Evolutionary conservation across 30 jellyfish, hydroid and myxozoan species (phyloP), one percentile per base, ranked within the genome.

Genomic region (Clytia hemisphaerica): DNA sequence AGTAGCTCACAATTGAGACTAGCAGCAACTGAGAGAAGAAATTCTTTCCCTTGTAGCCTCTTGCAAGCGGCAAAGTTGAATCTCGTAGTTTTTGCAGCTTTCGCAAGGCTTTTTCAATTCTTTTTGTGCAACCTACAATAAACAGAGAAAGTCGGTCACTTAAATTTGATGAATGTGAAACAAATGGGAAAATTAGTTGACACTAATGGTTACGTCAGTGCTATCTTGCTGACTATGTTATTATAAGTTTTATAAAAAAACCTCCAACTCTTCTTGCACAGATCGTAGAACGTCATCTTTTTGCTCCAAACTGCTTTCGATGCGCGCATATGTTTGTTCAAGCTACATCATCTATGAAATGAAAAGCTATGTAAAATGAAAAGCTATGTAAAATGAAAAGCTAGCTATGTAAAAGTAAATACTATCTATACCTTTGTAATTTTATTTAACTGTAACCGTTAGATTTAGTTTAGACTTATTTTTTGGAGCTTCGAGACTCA

Each of bases 51-150:
- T 79, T 0, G 77, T 75, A n/a, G 80, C 63, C 63, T 86, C 94
- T 58, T 86, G 93, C 32, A 86, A 73, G 28, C 96, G 61, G 73
- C 94, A 78, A 34, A 86, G 78, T 69, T 86, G 96, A 19, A 79
- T 72, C 40, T 86, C 96, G 49, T 86, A 86, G 63, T 86, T 86
- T 24, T 67, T 53, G 61, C 96, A 86, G 19, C 94, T 70, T 55
- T 78, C 92, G 64, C 96, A 86, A n/a, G 83, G 75, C 59, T 86
- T 86, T 59, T 71, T 72, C 59, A 86, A 58, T 34, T 86, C 96
- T 25, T 44, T 70, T 26, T 86, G 76, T 0, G 94, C 96, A 47
- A 86, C 78, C 96, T 86, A 25, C 22, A 2, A 14, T 4, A 2
- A 51, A n/a, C n/a, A n/a, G n/a, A n/a, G n/a, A n/a, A n/a, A n/a